Percentiles rank a stretch among this genome's conserved stretches.
Conservation (phyloP, 2,797 vertebrate genomes). For the Rhinoraja longicauda region DNA sequence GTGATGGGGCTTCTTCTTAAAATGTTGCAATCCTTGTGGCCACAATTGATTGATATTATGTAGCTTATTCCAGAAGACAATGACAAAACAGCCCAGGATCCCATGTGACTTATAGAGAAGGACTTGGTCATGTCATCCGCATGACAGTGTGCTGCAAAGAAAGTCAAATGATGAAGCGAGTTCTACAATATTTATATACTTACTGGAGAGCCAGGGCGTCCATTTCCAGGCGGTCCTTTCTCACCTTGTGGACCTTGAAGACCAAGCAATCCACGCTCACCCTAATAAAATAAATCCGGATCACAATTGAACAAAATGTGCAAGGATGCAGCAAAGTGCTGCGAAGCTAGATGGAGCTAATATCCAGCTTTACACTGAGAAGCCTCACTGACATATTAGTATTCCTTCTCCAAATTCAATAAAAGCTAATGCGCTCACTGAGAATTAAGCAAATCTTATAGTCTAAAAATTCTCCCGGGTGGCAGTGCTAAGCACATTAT, state of each 20-base stretch:
- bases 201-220: conserved; percentile 70
- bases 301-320: neutral
- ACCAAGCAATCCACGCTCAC: conserved; percentile 89
- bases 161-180: neutral
- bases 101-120: neutral
- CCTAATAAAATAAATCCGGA: conserved; percentile 58
- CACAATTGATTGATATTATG: neutral
- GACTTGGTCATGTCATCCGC: neutral
- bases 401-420: conserved; percentile 6
- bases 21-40: neutral
- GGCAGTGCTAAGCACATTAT: too few relatives aligned
- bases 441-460: too few relatives aligned
- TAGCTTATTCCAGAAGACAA: neutral
- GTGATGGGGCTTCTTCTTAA: neutral
- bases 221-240: conserved; percentile 73
- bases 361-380: neutral
- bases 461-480: too few relatives aligned
- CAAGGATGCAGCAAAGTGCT: too few relatives aligned
- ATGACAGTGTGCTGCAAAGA: neutral
- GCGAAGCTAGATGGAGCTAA: neutral
- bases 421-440: neutral
- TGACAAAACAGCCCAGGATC: neutral
- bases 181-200: conserved; percentile 52
- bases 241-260: conserved; percentile 83
- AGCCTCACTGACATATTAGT: neutral